Evolutionary conservation across 2,888 invertebrate genomes (phyloP).

Genomic region (Serrognathus titanus): DNA sequence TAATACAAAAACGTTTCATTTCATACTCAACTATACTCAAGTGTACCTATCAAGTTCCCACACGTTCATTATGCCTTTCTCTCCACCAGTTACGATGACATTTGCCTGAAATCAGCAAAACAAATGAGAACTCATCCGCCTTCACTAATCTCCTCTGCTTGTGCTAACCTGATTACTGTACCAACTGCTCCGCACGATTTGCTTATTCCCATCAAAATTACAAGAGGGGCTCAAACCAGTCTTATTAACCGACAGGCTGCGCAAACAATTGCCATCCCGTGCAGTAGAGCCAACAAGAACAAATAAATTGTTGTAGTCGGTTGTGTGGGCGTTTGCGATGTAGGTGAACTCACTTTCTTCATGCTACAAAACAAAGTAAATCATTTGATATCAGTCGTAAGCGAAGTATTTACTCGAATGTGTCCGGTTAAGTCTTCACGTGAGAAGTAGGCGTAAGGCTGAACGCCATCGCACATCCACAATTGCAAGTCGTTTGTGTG

Average conservation of each 20-base stretch:
- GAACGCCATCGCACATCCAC: conserved; percentile 64
- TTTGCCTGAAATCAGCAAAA: conserved; percentile 52
- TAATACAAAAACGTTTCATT: too few relatives aligned
- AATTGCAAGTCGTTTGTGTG: conserved; percentile 68
- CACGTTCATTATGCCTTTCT: conserved; percentile 63
- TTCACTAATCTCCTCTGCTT: conserved; percentile 12
- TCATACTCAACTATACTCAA: too few relatives aligned
- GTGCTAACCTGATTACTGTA: conserved; percentile 59
- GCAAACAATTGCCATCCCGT: conserved; percentile 58
- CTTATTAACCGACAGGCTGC: conserved; percentile 49
- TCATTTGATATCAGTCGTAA: not conserved
- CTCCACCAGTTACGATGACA: conserved; percentile 67
- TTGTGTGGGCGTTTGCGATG: conserved; percentile 58
- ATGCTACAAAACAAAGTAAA: not conserved
- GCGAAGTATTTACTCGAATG: conserved; percentile 51
- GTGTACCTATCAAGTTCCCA: conserved; percentile 52
- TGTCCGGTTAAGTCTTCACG: conserved; percentile 59
- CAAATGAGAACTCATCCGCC: conserved; percentile 2
- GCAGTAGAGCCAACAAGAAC: conserved; percentile 64
- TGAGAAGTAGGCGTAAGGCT: conserved; percentile 55
- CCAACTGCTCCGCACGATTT: conserved; percentile 68
- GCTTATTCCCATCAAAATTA: conserved; percentile 62
- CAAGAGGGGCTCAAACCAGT: conserved; percentile 55
- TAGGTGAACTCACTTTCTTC: conserved; percentile 56
- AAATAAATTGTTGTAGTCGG: conserved; percentile 51